Conservation (phyloP, 2,888 invertebrate genomes). For the Heteromyza rotundicornis region DNA sequence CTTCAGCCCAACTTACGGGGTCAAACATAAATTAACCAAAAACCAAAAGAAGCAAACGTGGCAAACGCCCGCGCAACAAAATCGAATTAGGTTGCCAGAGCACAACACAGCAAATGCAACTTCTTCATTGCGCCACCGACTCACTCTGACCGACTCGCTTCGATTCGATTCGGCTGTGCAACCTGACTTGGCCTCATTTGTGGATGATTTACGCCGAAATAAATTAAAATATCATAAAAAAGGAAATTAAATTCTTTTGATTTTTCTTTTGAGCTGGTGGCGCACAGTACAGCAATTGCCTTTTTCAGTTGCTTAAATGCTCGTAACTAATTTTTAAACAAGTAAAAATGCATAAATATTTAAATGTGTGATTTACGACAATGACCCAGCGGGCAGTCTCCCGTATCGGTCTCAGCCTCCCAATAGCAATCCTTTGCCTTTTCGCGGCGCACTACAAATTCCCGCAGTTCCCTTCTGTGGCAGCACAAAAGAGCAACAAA, state of each 20-base stretch:
- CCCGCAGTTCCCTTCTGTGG: constrained; percentile 9
- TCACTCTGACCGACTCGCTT: too few relatives aligned
- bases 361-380: constrained; percentile 54
- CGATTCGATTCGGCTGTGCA: too few relatives aligned
- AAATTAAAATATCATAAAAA: constrained; percentile 60
- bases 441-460: too few relatives aligned
- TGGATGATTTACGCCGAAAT: constrained; percentile 58
- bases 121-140: too few relatives aligned
- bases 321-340: constrained; percentile 53
- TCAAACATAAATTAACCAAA: background rate
- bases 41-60: background rate
- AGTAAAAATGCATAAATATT: constrained; percentile 53
- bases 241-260: constrained; percentile 58
- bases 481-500: constrained; percentile 17
- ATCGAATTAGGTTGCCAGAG: too few relatives aligned
- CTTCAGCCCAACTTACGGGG: too few relatives aligned
- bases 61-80: background rate
- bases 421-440: too few relatives aligned
- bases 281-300: constrained; percentile 33
- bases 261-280: background rate
- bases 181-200: constrained; percentile 39
- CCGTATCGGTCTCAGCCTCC: background rate
- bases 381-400: constrained; percentile 31
- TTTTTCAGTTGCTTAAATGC: constrained; percentile 19
- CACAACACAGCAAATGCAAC: too few relatives aligned